Evolutionary conservation across 2,888 invertebrate genomes (phyloP).

Genomic region (Himalopsyche tibetana): DNA sequence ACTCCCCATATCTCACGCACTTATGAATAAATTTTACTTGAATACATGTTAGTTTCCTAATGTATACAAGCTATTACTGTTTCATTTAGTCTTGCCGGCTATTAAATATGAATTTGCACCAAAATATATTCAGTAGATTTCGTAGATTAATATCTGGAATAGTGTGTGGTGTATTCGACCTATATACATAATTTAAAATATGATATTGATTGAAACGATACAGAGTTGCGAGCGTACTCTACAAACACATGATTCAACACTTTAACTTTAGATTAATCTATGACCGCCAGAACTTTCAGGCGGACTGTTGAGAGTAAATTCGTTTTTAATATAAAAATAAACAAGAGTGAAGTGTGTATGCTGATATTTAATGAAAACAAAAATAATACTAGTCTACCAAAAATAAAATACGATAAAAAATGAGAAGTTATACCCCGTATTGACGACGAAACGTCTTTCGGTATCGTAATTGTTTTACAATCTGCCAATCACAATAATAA

Average conservation of each 20-base stretch:
- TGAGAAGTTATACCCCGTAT: no score
- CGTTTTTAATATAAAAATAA: no score
- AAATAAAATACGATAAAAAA: no score
- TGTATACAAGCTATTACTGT: conserved; percentile 29
- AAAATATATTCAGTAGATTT: conserved; percentile 40
- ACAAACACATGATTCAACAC: conserved; percentile 29
- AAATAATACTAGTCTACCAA: no score
- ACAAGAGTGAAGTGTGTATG: no score
- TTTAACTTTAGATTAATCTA: not conserved
- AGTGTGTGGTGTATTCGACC: conserved; percentile 18
- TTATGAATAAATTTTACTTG: conserved; percentile 33
- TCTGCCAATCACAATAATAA: no score
- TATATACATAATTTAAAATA: conserved; percentile 35
- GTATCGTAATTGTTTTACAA: no score
- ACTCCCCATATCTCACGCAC: not conserved
- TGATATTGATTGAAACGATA: conserved; percentile 7
- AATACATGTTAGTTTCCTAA: conserved; percentile 40
- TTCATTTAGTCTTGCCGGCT: conserved; percentile 38
- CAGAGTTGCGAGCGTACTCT: not conserved
- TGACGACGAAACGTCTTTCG: no score
- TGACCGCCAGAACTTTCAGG: no score
- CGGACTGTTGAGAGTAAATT: no score
- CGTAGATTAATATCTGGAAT: conserved; percentile 34
- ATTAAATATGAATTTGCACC: conserved; percentile 43
- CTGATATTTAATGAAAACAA: no score